phyloP scores from a whole-genome alignment of 2,113 vertebrate species.

The Spermophilus dauricus region DNA sequence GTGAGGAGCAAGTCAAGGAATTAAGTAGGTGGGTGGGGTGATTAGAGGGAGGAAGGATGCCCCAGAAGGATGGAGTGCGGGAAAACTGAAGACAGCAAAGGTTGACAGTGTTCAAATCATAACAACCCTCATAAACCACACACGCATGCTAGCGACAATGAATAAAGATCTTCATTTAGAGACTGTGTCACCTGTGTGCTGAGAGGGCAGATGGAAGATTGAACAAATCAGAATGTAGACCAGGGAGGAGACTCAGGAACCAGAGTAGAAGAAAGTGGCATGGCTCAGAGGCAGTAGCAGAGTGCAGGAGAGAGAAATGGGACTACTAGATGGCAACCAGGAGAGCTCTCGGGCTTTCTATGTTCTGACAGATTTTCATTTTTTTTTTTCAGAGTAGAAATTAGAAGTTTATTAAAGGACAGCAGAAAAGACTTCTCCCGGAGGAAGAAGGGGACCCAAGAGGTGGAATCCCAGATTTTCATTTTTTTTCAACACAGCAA shows the following conservation, averaged over 20 bases:
- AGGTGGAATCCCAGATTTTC: background rate
- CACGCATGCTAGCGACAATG: accelerated
- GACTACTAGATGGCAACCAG: accelerated
- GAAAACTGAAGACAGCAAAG: background rate
- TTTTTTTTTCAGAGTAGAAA: background rate
- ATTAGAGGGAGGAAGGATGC: background rate
- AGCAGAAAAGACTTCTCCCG: no score
- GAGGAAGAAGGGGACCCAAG: no score
- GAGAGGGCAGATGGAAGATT: background rate
- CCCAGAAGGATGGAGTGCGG: no score
- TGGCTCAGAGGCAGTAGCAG: background rate
- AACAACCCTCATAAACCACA: background rate
- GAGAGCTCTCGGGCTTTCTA: background rate
- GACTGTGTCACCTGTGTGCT: no score
- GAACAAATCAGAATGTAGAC: background rate
- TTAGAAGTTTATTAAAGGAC: no score
- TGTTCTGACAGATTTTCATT: background rate
- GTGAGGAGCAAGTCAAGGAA: background rate
- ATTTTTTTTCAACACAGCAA: background rate
- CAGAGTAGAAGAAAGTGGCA: background rate
- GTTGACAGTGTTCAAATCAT: accelerated
- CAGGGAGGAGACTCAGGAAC: background rate
- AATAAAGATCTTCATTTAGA: background rate
- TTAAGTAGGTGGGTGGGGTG: no score
- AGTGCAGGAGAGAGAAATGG: background rate